Base-by-base conservation (phyloP, 2,797 vertebrate genomes). In the Cyprinodon diabolis region DNA sequence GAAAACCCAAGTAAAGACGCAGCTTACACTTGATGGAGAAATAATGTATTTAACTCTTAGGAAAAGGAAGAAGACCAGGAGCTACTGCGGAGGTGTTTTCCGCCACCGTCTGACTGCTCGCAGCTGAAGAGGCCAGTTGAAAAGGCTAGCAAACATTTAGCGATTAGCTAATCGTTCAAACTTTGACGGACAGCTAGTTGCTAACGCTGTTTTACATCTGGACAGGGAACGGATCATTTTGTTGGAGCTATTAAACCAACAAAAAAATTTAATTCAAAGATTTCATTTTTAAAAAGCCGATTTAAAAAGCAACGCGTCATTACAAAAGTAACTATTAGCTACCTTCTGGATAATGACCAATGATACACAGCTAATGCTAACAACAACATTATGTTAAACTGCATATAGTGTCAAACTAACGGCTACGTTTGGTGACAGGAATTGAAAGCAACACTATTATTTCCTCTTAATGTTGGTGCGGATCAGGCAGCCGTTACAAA, bases 111-210 rank as follows among this genome's bases (percentile, higher is more conserved):
- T 66, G 81, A 71, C 43, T 17, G 71, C 73, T 66, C 77, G 72
- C 71, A 63, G 15, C 37, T 54, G 71, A 77, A 69, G 71, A 84
- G 73, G 78, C 75, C 76, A 78, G 72, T 76, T 55, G 66, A 84
- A 70, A 75, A 0, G 56, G 85, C 85, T 81, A 88, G 86, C 84
- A 69, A 77, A 86, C 82, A 75, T 79, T 71, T 86, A 90, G 81
- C 89, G 2, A 1, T 77, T 79, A 84, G 90, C 91, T 83, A 83
- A 17, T 71, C 69, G 80, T 86, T 84, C 84, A 92, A 92, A 93
- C 86, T 94, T 94, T 93, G 89, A 92, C 84, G 82, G 82, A 79
- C 63, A 80, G 66, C 63, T 85, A 76, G 72, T 69, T 66, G 69
- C 76, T 84, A 60, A 69, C 19, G 48, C 68, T 47, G 62, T 73